Evolutionary conservation across 1,140 invertebrate species (phyloP).

Genomic region (Brachionus angularis): DNA sequence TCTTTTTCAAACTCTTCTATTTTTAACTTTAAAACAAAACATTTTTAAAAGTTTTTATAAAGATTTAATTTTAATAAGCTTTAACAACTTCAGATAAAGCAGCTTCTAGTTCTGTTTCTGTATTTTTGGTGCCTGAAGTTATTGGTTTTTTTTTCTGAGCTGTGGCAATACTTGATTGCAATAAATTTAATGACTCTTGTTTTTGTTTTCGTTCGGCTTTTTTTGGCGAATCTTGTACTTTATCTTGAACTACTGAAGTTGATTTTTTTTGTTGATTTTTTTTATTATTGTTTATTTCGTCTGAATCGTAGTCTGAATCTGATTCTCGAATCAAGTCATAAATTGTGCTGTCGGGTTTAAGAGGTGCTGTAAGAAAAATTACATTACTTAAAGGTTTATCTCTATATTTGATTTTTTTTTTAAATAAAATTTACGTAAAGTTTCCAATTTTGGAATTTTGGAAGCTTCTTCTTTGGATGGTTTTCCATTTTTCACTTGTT

Average conservation of each 20-base stretch:
- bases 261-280: neutral
- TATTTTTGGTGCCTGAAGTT: neutral
- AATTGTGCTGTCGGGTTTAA: neutral
- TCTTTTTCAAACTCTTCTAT: conserved; percentile 34
- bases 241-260: neutral
- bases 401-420: no score
- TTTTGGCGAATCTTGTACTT: conserved; percentile 20
- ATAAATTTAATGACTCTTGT: conserved; percentile 21
- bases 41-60: no score
- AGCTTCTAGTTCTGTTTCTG: neutral
- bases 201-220: neutral
- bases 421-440: no score
- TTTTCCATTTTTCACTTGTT: conserved; percentile 5
- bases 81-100: neutral
- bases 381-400: no score
- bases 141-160: conserved; percentile 1
- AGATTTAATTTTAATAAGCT: no score
- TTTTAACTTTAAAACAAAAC: no score
- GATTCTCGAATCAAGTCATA: conserved; percentile 5
- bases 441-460: conserved; percentile 13
- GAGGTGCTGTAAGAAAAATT: neutral
- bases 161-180: neutral
- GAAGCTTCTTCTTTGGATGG: no score
- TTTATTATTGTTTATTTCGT: conserved; percentile 35
- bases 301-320: neutral